Evolutionary conservation across 1,140 invertebrate genomes (phyloP).

Genomic region (Asobara japonica): DNA sequence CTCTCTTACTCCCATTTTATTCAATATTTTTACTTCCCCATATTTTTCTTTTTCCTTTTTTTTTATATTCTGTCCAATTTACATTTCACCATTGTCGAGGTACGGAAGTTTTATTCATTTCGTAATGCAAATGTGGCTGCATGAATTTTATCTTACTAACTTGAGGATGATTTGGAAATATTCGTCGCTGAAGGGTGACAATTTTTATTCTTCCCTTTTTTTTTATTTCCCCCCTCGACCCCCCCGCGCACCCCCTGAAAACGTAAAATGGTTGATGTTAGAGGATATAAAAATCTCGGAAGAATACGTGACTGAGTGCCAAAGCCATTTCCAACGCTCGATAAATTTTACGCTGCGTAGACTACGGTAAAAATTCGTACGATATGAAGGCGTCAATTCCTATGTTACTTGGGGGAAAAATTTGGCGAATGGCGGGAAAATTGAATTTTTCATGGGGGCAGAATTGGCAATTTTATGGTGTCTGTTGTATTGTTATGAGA

Average conservation of each 20-base stretch:
- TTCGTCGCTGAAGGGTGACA: background rate
- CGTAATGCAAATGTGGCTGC: background rate
- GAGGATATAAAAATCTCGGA: conserved; percentile 1
- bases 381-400: background rate
- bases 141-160: conserved; percentile 3
- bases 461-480: too few relatives aligned
- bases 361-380: background rate
- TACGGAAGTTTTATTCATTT: background rate
- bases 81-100: background rate
- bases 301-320: conserved; percentile 14
- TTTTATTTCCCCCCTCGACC: too few relatives aligned
- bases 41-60: background rate
- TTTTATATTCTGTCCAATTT: background rate
- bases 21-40: background rate
- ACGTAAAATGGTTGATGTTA: background rate
- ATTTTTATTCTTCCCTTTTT: background rate
- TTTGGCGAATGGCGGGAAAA: too few relatives aligned
- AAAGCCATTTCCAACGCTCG: conserved; percentile 2
- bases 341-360: conserved; percentile 9
- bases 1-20: background rate
- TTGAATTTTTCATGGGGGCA: too few relatives aligned
- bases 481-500: too few relatives aligned
- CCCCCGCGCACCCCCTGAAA: too few relatives aligned
- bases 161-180: conserved; percentile 7
- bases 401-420: background rate